These are phyloP conservation scores for Typhlomys cinereus DNA, from an alignment of 2,113 vertebrate species.

Conservation along the genomic window DNA sequence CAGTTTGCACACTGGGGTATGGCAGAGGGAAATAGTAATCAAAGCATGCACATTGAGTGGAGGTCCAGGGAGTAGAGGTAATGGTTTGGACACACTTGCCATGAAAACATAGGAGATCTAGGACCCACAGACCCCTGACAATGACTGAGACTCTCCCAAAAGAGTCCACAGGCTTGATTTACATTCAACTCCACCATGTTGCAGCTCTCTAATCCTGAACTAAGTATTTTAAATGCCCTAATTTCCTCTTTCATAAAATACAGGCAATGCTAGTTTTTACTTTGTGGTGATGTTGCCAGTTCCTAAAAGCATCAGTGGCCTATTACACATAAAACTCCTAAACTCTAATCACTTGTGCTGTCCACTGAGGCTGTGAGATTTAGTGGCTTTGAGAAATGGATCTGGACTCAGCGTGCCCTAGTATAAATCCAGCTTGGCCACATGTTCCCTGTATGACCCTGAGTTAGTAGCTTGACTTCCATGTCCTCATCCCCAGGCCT, in stretches of 20 bases:
- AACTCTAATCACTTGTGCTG: background rate
- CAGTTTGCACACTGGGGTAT: background rate
- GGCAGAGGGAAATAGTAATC: background rate
- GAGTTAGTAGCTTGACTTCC: rapidly evolving
- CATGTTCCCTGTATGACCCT: background rate
- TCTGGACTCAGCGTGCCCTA: background rate
- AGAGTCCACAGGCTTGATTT: background rate
- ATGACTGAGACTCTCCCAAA: background rate
- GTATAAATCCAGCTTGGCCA: background rate
- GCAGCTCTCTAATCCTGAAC: background rate
- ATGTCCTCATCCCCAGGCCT: background rate
- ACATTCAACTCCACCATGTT: background rate
- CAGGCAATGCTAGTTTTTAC: background rate
- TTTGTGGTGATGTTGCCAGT: background rate
- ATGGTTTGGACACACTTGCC: background rate
- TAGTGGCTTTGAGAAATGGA: background rate
- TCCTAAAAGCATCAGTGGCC: background rate
- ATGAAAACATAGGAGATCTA: background rate
- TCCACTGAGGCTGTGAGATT: background rate
- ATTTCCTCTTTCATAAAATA: background rate
- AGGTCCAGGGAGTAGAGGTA: background rate
- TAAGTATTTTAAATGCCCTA: background rate
- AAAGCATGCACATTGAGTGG: too few species aligned
- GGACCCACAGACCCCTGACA: background rate
- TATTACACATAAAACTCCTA: background rate